Evolutionary conservation across 1,140 invertebrate genomes (phyloP).

Genomic region (Samia ricini): DNA sequence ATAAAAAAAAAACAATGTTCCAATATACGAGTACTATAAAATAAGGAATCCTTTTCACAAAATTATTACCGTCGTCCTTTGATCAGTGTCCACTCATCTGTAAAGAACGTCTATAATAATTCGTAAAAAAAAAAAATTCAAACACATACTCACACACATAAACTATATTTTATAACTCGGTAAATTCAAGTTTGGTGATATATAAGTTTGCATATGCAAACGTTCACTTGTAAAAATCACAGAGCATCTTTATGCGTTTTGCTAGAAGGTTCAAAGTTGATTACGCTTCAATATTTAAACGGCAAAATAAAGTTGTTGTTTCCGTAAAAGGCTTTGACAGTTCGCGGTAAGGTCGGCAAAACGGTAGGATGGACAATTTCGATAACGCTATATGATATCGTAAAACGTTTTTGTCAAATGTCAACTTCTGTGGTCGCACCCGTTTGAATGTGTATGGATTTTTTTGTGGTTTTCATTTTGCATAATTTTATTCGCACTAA

Average conservation of each 20-base stretch:
- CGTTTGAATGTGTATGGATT: conserved; percentile 28
- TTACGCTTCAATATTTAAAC: background rate
- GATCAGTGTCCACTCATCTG: conserved; percentile 36
- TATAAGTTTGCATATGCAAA: conserved; percentile 40
- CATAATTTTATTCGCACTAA: conserved; percentile 16
- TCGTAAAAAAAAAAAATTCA: conserved; percentile 37
- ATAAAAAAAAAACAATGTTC: too few relatives aligned
- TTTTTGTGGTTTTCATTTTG: conserved; percentile 4
- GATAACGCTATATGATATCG: conserved; percentile 58
- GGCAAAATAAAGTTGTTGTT: conserved; percentile 26
- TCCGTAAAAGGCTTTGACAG: conserved; percentile 66
- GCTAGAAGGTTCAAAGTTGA: conserved; percentile 15
- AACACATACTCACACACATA: conserved; percentile 11
- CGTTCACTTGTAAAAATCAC: background rate
- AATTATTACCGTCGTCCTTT: background rate
- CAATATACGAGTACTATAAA: background rate
- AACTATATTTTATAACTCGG: conserved; percentile 64
- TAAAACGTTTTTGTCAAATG: conserved; percentile 73
- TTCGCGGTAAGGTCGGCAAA: conserved; percentile 67
- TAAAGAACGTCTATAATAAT: conserved; percentile 36
- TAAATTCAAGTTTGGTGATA: conserved; percentile 68
- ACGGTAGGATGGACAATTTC: conserved; percentile 71
- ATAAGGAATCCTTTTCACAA: background rate
- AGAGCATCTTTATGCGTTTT: background rate
- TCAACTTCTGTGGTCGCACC: conserved; percentile 70